Percentiles rank a stretch among this genome's conserved stretches.
Conservation (phyloP, 1,140 invertebrate genomes). For the Dendrolimus punctatus region DNA sequence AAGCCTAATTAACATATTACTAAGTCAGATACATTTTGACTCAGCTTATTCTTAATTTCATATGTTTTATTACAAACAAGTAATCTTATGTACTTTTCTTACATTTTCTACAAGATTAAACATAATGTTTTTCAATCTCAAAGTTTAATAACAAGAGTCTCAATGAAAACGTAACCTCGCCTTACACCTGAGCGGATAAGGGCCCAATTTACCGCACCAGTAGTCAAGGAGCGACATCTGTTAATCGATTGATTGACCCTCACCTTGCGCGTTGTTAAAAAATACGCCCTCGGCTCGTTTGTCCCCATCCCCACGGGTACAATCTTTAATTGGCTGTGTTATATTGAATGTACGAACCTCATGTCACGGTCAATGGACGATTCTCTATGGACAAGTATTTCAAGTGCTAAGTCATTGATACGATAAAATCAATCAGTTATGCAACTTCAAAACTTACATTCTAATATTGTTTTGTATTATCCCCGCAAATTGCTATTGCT, state of each 20-base stretch:
- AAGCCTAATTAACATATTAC: too few species aligned
- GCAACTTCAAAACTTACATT: too few species aligned
- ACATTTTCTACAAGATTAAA: neutral
- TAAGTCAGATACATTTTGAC: too few species aligned
- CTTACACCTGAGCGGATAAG: slow-evolving; percentile 32
- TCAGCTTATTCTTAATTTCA: too few species aligned
- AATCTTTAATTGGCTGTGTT: slow-evolving; percentile 26
- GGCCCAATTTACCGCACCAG: slow-evolving; percentile 61
- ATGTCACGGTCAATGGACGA: neutral
- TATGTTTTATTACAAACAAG: too few species aligned
- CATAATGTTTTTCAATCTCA: neutral
- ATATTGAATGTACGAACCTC: slow-evolving; percentile 5
- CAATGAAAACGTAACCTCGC: slow-evolving; percentile 34
- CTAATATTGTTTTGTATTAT: too few species aligned
- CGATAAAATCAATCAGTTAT: too few species aligned
- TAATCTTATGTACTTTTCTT: neutral
- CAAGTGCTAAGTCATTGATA: too few species aligned
- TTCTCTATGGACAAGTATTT: too few species aligned
- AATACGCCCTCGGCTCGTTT: slow-evolving; percentile 36
- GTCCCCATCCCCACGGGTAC: slow-evolving; percentile 23
- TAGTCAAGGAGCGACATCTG: slow-evolving; percentile 63
- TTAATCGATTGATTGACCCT: slow-evolving; percentile 67
- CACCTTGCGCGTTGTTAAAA: slow-evolving; percentile 48
- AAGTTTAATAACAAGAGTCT: slow-evolving; percentile 3
- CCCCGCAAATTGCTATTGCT: too few species aligned